Percentiles rank a stretch among this genome's conserved stretches.
phyloP scores from a whole-genome alignment of 2,797 vertebrate species.

The Spinus pinus region DNA sequence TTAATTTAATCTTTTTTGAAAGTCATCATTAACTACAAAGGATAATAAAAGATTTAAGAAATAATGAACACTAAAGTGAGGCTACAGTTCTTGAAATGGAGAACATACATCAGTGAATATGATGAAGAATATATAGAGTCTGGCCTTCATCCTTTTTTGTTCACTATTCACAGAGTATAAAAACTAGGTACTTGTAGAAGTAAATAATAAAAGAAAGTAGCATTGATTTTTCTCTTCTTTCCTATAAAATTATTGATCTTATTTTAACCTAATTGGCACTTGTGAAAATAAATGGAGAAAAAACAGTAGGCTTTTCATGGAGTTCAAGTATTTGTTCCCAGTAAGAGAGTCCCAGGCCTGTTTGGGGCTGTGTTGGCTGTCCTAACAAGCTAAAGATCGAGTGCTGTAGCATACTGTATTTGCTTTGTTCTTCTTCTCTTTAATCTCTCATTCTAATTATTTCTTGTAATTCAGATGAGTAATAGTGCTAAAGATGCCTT shows the following conservation, averaged over 20 bases:
- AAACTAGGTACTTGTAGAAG: background rate
- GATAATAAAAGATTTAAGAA: background rate
- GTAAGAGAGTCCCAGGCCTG: background rate
- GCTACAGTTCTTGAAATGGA: background rate
- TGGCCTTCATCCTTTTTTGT: background rate
- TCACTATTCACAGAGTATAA: background rate
- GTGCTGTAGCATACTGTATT: background rate
- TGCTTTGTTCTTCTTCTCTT: conserved; percentile 54
- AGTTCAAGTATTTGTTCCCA: conserved; percentile 50
- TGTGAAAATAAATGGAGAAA: conserved; percentile 57
- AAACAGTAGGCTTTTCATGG: background rate
- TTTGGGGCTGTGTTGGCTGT: background rate
- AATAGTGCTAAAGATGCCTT: background rate
- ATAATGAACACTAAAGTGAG: background rate
- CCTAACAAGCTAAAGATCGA: conserved; percentile 14
- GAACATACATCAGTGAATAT: background rate
- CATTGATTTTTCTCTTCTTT: conserved; percentile 30
- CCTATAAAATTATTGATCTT: conserved; percentile 45
- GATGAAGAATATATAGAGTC: background rate
- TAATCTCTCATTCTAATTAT: conserved; percentile 45
- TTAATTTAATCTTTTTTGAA: background rate
- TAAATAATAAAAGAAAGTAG: conserved; percentile 15
- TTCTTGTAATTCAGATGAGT: background rate
- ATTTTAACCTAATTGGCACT: conserved; percentile 70
- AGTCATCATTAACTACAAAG: background rate